A percentile compares a stretch with the other conserved stretches of the same genome.
phyloP scores from a whole-genome alignment of 2,888 invertebrate species.

The Ctena decussata region DNA sequence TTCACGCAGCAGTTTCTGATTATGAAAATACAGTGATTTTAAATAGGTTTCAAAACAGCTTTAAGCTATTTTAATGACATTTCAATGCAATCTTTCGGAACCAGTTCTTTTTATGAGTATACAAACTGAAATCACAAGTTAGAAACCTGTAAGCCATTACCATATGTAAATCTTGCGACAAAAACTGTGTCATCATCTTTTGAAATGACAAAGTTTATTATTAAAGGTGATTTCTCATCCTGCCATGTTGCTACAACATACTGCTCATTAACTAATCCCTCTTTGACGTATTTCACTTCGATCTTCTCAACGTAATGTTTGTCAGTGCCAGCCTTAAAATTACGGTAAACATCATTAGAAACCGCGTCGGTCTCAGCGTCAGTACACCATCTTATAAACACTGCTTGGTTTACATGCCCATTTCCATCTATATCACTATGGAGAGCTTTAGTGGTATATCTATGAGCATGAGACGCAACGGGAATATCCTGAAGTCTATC shows the following conservation, averaged over 20 bases:
- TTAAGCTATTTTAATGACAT: too few relatives aligned
- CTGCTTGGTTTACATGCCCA: slow-evolving; percentile 61
- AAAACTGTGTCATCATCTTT: too few relatives aligned
- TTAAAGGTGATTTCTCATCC: slow-evolving; percentile 25
- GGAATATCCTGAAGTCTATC: slow-evolving; percentile 19
- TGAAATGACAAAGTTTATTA: too few relatives aligned
- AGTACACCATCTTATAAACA: slow-evolving; percentile 62
- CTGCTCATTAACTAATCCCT: slow-evolving; percentile 40
- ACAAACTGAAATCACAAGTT: too few relatives aligned
- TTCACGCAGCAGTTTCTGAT: too few relatives aligned
- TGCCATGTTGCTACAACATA: slow-evolving; percentile 60
- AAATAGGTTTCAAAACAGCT: too few relatives aligned
- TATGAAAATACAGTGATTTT: too few relatives aligned
- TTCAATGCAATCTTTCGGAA: too few relatives aligned
- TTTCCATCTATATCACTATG: slow-evolving; percentile 60
- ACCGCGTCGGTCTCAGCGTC: slow-evolving; percentile 60
- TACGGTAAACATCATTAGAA: slow-evolving; percentile 35
- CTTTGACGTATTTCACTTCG: slow-evolving; percentile 52
- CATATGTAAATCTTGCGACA: too few relatives aligned
- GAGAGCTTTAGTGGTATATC: slow-evolving; percentile 16
- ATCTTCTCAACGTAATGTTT: slow-evolving; percentile 36
- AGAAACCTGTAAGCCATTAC: too few relatives aligned
- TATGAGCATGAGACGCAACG: slow-evolving; percentile 38
- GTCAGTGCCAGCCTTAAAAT: slow-evolving; percentile 43
- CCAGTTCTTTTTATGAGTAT: too few relatives aligned